These are phyloP conservation scores for Cervus canadensis DNA, from an alignment of 2,113 vertebrate species.

Conservation along the genomic window DNA sequence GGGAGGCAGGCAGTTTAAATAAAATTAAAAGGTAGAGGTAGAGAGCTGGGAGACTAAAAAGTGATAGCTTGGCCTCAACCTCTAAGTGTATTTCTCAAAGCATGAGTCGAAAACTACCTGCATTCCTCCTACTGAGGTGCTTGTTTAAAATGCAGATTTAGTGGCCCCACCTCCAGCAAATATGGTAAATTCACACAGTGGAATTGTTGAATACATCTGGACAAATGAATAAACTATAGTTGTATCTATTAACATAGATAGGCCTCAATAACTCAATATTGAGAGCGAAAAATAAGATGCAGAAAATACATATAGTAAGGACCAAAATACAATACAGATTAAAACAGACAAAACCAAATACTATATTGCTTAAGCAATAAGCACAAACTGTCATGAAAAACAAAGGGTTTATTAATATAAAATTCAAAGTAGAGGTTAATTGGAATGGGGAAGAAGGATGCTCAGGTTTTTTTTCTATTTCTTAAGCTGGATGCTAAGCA, in stretches of 20 bases:
- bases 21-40: not conserved
- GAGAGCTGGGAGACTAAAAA: not conserved
- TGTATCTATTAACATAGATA: not conserved
- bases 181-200: not conserved
- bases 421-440: not conserved
- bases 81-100: not conserved
- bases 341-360: not conserved
- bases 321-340: not conserved
- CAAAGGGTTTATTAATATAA: not conserved
- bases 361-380: not conserved
- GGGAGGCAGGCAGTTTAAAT: not conserved
- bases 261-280: not conserved
- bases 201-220: not conserved
- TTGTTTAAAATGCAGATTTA: not conserved
- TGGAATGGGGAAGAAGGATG: not conserved
- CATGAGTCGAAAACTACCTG: not conserved
- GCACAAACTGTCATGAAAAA: not conserved
- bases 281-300: not conserved
- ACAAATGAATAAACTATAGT: not conserved
- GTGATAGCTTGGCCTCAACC: not conserved
- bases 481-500: not conserved
- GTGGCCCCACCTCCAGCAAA: not conserved
- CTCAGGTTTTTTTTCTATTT: not conserved
- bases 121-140: not conserved
- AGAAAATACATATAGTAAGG: not conserved